A percentile compares a stretch with the other conserved stretches of the same genome.
phyloP scores from a whole-genome alignment of 1,140 invertebrate genomes.

The Cylas formicarius region DNA sequence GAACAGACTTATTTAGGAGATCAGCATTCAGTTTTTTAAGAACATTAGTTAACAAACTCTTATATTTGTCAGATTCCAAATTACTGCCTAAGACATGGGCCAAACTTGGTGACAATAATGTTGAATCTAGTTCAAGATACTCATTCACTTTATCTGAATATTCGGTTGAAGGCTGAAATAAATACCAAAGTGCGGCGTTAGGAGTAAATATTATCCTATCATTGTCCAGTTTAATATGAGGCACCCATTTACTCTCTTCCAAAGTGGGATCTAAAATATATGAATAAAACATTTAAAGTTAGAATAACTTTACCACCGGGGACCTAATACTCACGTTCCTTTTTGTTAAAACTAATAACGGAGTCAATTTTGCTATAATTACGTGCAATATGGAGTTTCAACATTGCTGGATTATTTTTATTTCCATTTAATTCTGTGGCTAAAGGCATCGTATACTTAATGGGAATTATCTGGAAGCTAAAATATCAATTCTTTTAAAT shows the following conservation, averaged over 20 bases:
- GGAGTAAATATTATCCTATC: slow-evolving; percentile 48
- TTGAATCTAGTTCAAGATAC: slow-evolving; percentile 71
- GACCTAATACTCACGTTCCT: slow-evolving; percentile 47
- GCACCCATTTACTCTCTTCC: slow-evolving; percentile 41
- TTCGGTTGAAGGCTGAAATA: slow-evolving; percentile 42
- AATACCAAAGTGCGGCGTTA: slow-evolving; percentile 50
- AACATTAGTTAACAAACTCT: slow-evolving; percentile 42
- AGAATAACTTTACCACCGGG: slow-evolving; percentile 10
- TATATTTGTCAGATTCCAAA: slow-evolving; percentile 45
- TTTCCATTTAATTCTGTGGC: slow-evolving; percentile 47
- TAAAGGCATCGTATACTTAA: too few relatives aligned
- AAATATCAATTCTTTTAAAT: too few relatives aligned
- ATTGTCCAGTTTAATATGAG: slow-evolving; percentile 45
- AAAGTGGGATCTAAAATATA: slow-evolving; percentile 29
- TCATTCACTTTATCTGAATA: slow-evolving; percentile 45
- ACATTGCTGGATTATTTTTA: slow-evolving; percentile 60
- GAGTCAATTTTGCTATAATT: slow-evolving; percentile 52
- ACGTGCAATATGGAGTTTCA: slow-evolving; percentile 61
- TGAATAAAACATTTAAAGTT: slow-evolving; percentile 15
- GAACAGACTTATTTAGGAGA: slow-evolving; percentile 19
- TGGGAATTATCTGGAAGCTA: too few relatives aligned
- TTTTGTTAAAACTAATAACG: slow-evolving; percentile 46
- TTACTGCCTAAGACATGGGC: slow-evolving; percentile 41
- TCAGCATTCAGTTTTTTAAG: slow-evolving; percentile 44
- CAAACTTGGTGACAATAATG: slow-evolving; percentile 54